Evolutionary conservation across 2,113 vertebrate species (phyloP), one percentile per base, ranked within the genome.

Genomic region (Calidris pugnax): DNA sequence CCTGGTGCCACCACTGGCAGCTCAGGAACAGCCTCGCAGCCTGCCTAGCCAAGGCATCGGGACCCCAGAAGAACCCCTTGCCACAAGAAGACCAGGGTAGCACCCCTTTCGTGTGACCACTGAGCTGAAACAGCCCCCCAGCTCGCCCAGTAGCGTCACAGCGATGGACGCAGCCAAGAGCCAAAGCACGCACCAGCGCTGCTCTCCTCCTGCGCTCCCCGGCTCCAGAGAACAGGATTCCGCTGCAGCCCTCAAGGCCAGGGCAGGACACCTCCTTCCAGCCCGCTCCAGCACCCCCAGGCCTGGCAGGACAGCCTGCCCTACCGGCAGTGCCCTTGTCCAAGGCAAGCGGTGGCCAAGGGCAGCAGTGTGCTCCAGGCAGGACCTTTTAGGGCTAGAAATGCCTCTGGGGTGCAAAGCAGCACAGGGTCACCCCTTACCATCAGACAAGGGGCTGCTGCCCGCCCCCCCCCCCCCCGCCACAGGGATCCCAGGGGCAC

Each of bases 251-350:
- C 63, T 26, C 39, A 72, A 68, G 72, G 18, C 15, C 0, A 0
- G 15, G 39, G 57, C 37, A 79, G 18, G 33, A 83, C 10, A 4
- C 24, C 67, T 75, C 41, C 43, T 62, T 74, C 26, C 71, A 90
- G n/a, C 17, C 62, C 0, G 0, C 28, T 47, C 14, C 1, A 0
- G n/a, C 48, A 59, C 50, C 45, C 43, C 50, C 32, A 45, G 23
- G 56, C 55, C 27, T n/a, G 51, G n/a, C 24, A 67, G 55, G 15
- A 68, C 35, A 56, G 48, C 48, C 62, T 39, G 43, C 28, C 37
- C 60, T 47, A 43, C 16, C 2, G 0, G 48, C n/a, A 41, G 30
- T 3, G 0, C 24, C 41, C 26, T 10, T 27, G 33, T 41, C 35
- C 37, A 23, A 0, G 1, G 21, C 19, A 81, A 69, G 55, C 10